Conservation (phyloP, 1,140 invertebrate genomes). For the Musca domestica region DNA sequence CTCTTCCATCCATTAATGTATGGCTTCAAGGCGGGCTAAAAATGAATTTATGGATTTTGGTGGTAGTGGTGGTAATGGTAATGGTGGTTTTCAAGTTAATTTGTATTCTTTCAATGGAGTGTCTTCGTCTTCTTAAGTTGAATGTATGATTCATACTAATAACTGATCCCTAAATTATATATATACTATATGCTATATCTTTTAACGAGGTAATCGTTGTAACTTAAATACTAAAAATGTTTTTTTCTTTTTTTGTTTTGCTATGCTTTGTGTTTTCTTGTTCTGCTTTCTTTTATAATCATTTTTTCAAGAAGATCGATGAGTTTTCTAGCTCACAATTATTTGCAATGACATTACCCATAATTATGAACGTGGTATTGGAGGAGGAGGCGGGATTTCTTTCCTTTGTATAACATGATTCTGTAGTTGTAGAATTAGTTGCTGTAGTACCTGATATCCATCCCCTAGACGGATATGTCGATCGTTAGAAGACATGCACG, state of each 20-base stretch:
- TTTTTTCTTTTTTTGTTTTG: background rate
- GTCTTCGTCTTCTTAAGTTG: background rate
- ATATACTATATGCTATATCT: too few species aligned
- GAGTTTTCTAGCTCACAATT: slow-evolving; percentile 4
- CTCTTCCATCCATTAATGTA: background rate
- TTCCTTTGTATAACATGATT: background rate
- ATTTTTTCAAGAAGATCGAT: slow-evolving; percentile 8
- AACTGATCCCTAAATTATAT: slow-evolving; percentile 21
- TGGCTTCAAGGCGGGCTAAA: background rate
- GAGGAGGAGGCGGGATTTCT: too few species aligned
- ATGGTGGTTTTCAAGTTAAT: background rate
- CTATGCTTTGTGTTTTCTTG: too few species aligned
- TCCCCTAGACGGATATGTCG: slow-evolving; percentile 15
- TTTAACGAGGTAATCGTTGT: slow-evolving; percentile 20
- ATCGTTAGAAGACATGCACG: slow-evolving; percentile 55
- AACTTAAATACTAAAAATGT: slow-evolving; percentile 19
- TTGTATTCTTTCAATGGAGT: slow-evolving; percentile 3
- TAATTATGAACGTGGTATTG: background rate
- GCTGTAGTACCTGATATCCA: slow-evolving; percentile 4
- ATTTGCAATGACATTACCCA: slow-evolving; percentile 8
- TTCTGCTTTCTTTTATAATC: background rate
- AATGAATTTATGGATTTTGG: background rate
- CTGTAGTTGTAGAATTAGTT: background rate
- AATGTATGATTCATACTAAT: slow-evolving; percentile 19
- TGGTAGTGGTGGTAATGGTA: background rate